phyloP scores from a whole-genome alignment of 1,140 invertebrate species.

The Trachymyrmex cornetzi region DNA sequence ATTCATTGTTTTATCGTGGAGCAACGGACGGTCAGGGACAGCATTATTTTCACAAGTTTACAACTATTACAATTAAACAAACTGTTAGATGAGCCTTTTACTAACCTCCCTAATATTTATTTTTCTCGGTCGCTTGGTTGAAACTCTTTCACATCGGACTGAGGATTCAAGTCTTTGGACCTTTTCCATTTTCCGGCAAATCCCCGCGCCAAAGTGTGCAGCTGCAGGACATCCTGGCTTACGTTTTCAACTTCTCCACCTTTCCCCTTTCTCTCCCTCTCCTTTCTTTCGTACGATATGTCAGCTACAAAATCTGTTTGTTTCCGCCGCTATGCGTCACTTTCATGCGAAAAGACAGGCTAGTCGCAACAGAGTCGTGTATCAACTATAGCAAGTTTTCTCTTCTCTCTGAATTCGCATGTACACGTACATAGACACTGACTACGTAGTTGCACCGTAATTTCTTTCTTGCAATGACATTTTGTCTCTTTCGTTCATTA shows the following conservation, averaged over 20 bases:
- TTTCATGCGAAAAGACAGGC: constrained; percentile 10
- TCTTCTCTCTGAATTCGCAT: not conserved
- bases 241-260: constrained; percentile 53
- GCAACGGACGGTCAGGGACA: not conserved
- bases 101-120: constrained; percentile 57
- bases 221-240: constrained; percentile 49
- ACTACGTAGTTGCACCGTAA: not conserved
- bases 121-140: constrained; percentile 45
- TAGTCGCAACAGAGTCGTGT: constrained; percentile 36
- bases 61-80: constrained; percentile 42
- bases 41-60: constrained; percentile 39
- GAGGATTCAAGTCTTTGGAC: constrained; percentile 55
- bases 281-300: not conserved
- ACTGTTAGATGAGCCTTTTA: constrained; percentile 34
- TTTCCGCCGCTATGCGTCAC: constrained; percentile 27
- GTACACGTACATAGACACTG: not conserved
- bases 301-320: constrained; percentile 58
- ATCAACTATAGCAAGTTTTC: constrained; percentile 36
- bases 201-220: constrained; percentile 43
- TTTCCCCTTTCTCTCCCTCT: not conserved
- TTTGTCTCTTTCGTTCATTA: not conserved
- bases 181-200: constrained; percentile 68
- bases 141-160: constrained; percentile 49
- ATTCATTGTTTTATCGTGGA: not conserved
- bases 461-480: not conserved